Conservation (phyloP, 2,113 vertebrate species). For the Osmerus mordax region DNA sequence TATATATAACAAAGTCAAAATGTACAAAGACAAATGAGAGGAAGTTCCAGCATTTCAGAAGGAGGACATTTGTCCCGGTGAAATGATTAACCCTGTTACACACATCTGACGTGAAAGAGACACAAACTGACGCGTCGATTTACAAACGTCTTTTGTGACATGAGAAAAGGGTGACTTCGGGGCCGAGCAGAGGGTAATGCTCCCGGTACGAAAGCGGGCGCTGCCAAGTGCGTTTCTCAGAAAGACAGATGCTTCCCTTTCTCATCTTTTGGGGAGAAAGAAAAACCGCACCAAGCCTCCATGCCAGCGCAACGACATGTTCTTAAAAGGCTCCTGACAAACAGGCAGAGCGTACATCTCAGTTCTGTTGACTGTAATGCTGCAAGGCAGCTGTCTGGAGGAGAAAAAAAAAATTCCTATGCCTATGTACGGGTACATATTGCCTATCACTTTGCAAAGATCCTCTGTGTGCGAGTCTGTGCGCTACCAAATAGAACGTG, state of each 20-base stretch:
- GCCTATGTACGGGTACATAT: conserved; percentile 54
- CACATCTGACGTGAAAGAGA: conserved; percentile 53
- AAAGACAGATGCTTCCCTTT: too few species aligned
- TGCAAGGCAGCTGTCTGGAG: conserved; percentile 51
- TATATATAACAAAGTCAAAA: conserved; percentile 50
- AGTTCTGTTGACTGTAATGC: conserved; percentile 46
- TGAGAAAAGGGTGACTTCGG: too few species aligned
- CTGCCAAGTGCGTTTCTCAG: too few species aligned
- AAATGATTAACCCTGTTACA: conserved; percentile 58
- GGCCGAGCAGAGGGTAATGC: too few species aligned
- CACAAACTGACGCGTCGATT: conserved; percentile 60
- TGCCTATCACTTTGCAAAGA: conserved; percentile 60
- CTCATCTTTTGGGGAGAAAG: too few species aligned
- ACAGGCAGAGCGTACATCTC: conserved; percentile 45
- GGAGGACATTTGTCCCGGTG: conserved; percentile 54
- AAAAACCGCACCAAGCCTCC: too few species aligned
- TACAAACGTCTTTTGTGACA: conserved; percentile 40
- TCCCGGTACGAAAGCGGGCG: too few species aligned
- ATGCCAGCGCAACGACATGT: conserved; percentile 4
- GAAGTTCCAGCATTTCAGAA: conserved; percentile 33
- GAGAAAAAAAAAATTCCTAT: conserved; percentile 54
- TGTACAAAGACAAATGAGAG: conserved; percentile 30
- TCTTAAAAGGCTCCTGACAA: neutral
- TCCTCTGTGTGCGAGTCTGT: conserved; percentile 54
- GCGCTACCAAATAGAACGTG: conserved; percentile 70